Evolutionary conservation across 2,113 vertebrate species (phyloP), one percentile per base, ranked within the genome.

Genomic region (Rattus norvegicus): DNA sequence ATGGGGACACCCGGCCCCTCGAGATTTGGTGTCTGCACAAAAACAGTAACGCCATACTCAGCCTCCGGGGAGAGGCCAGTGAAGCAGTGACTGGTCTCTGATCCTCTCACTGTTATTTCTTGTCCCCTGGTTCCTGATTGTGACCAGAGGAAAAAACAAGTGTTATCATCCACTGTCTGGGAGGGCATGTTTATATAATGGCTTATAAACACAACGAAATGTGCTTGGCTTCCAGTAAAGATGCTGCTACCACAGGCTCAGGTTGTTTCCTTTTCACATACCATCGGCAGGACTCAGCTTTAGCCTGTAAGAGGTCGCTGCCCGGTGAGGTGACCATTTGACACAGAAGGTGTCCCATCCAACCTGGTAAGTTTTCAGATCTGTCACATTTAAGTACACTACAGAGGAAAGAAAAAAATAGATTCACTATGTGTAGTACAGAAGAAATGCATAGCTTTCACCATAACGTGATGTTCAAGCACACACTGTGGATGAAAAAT

Each of bases 341-440:
- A 99, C 98, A 97, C 99, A 99, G 98, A 99, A 99, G 28, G 98
- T 99, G 97, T 99, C 99, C 97, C 99, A 99, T 56, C 98, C 99
- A 0, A 99, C 97, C 79, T 99, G 97, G 96, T 99, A 99, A 16
- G 98, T 99, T 98, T 98, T 99, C 72, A 99, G 97, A 98, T 99
- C 99, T 95, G 99, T 99, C 88, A 99, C 99, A 65, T 99, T 99
- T 97, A 99, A 98, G 98, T 99, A 99, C 9, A 99, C 99, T 99
- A 98, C 20, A 90, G 96, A 95, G 93, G 0, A 97, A 97, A 96
- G 72, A 47, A 33, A 69, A 30, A 96, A 75, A 76, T 1, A 90
- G 36, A 92, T 59, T 93, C 70, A 94, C 59, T 95, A 95, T 26
- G 8, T 39, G 91, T 59, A 56, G 10, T 36, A 70, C 52, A n/a